Conservation (phyloP, 1,140 invertebrate species). For the Aphelinus atriplicis region DNA sequence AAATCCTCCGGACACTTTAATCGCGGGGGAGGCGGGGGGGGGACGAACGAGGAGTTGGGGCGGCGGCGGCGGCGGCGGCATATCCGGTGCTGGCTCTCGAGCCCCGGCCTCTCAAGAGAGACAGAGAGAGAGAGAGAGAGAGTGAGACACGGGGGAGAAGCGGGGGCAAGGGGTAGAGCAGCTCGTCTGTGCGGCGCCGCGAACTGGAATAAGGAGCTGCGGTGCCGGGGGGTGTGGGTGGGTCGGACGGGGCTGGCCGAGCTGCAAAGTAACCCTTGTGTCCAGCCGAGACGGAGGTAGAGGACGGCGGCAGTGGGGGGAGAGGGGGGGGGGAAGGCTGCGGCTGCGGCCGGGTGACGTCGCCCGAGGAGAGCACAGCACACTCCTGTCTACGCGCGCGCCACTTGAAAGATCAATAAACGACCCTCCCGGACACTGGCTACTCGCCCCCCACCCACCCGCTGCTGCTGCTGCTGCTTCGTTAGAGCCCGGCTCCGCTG, state of each 20-base stretch:
- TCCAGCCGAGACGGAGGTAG: not conserved
- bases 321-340: conserved; percentile 41
- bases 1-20: conserved; percentile 26
- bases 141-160: not conserved
- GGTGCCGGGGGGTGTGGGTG: not conserved
- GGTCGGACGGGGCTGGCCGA: not conserved
- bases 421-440: conserved; percentile 64
- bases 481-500: conserved; percentile 15
- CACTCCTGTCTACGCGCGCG: conserved; percentile 63
- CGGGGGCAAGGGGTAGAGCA: not conserved
- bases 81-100: conserved; percentile 18
- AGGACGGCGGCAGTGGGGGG: not conserved
- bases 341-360: conserved; percentile 43
- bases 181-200: conserved; percentile 3
- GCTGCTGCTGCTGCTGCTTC: not conserved
- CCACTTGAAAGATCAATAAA: conserved; percentile 68
- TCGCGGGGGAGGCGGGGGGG: conserved; percentile 7
- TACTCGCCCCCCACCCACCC: conserved; percentile 32
- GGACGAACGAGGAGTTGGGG: not conserved
- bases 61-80: conserved; percentile 22
- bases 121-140: too few species aligned
- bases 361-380: conserved; percentile 58
- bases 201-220: conserved; percentile 15
- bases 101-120: too few species aligned
- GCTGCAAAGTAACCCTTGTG: conserved; percentile 31